phyloP scores from a whole-genome alignment of 2,797 vertebrate species.

The Lemur catta region DNA sequence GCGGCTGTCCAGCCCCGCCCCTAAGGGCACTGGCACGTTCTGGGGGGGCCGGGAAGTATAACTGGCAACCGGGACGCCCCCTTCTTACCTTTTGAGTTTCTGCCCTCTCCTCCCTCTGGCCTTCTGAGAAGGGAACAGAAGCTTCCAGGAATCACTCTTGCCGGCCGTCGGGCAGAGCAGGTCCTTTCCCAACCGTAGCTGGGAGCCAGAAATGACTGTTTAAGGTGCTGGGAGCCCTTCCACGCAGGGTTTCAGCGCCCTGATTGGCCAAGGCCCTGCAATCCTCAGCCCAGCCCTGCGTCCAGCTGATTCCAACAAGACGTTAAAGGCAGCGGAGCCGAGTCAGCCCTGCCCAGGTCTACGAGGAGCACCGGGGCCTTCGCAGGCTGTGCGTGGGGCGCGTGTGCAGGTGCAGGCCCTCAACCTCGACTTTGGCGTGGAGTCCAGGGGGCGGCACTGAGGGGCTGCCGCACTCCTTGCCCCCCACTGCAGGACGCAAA shows the following conservation, averaged over 20 bases:
- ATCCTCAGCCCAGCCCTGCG: background rate
- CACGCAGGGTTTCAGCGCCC: fast-evolving
- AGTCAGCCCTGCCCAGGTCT: background rate
- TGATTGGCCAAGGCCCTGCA: background rate
- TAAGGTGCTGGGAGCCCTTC: too few species aligned
- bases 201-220: background rate
- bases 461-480: background rate
- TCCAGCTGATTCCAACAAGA: background rate
- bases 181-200: fast-evolving
- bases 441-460: background rate
- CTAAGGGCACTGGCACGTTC: background rate
- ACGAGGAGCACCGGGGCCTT: background rate
- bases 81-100: background rate
- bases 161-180: too few species aligned
- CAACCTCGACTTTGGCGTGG: background rate
- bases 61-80: background rate
- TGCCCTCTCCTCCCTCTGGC: background rate
- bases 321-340: background rate
- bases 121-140: background rate
- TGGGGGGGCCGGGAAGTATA: background rate
- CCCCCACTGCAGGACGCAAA: background rate
- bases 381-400: fast-evolving
- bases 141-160: background rate
- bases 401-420: background rate
- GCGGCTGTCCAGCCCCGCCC: background rate